Evolutionary conservation across 2,797 vertebrate genomes (phyloP), one percentile per base, ranked within the genome.

Genomic region (Glossophaga mutica): DNA sequence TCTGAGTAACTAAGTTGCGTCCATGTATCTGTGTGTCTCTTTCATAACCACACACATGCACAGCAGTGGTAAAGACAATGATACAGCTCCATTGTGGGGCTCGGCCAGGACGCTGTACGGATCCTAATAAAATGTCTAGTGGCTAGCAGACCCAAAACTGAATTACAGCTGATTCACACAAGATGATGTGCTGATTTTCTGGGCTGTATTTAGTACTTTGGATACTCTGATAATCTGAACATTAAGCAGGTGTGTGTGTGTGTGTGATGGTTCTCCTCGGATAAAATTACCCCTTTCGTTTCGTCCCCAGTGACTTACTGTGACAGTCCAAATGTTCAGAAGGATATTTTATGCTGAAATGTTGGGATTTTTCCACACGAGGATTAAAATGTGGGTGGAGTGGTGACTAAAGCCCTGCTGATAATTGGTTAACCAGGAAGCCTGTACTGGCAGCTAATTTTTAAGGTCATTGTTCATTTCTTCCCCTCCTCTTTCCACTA

Each of bases 321-420:
- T 62, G 93, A 86, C 83, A 16, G 52, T 83, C 39, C 50, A 92
- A 95, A 44, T 82, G 88, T 86, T 95, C 76, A 85, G 91, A 79
- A 94, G 77, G 76, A 39, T 94, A 94, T 97, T 96, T 95, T 90
- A 89, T 93, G 68, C 92, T 76, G 86, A 97, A 97, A 89, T 42
- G 94, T 92, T 97, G 94, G 97, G 97, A 96, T 97, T 98, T 98
- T 97, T 98, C 97, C 97, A 97, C 97, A 96, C 84, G 86, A 34
- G 96, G 95, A 97, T 98, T 98, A 97, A 93, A 96, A 97, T 94
- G 96, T 97, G 97, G 96, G 96, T 95, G 97, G 96, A 81, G 89
- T 70, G 26, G 79, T 98, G 97, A 97, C 96, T 96, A 96, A 96
- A 97, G 29, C 88, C 50, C 86, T 89, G 88, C 89, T 96, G 95